Base-by-base conservation (phyloP, 2,113 vertebrate species). In the Oncorhynchus tshawytscha region DNA sequence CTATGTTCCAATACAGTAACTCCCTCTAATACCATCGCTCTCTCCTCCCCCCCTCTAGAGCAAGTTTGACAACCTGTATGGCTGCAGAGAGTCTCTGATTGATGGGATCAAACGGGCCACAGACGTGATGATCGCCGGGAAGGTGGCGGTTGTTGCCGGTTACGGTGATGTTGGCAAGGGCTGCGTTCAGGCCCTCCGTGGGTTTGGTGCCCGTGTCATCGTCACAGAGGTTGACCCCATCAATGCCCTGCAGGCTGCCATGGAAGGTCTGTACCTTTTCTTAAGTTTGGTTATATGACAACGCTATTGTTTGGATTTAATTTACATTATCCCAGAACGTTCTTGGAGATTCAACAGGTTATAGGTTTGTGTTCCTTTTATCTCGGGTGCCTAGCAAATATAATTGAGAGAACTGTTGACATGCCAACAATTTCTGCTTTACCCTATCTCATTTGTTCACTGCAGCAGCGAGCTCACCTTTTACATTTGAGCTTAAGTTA, bases 11-110 rank as follows among this genome's bases (percentile, higher is more conserved):
- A 22, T 45, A 27, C 3, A 65, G 3, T 45, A 20, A 15, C 60
- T 64, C 71, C 54, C n/a, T 59, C 31, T 11, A 22, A 12, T 34
- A 34, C 45, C 9, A 29, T 54, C 11, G 34, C 51, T 18, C 18
- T 15, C 62, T 5, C 29, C 0, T 1, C 29, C 29, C 59, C 1
- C 54, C 22, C 24, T 8, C 8, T 79, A 99, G 97, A 99, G 98
- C 82, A 99, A 99, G 82, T 99, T 99, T 68, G 98, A 99, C 88
- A 99, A 99, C 93, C 93, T 99, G 51, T 99, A 99, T 71, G 98
- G 98, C 77, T 99, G 98, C 94, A 94, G 98, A 49, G 98, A 99
- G 92, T 98, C 96, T 45, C 95, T 99, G 79, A 97, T 99, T 0
- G 98, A 99, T 45, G 98, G 98, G 59, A 99, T 99, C 92, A 99